phyloP scores from a whole-genome alignment of 2,888 invertebrate species.

The Drosophila diplacantha region DNA sequence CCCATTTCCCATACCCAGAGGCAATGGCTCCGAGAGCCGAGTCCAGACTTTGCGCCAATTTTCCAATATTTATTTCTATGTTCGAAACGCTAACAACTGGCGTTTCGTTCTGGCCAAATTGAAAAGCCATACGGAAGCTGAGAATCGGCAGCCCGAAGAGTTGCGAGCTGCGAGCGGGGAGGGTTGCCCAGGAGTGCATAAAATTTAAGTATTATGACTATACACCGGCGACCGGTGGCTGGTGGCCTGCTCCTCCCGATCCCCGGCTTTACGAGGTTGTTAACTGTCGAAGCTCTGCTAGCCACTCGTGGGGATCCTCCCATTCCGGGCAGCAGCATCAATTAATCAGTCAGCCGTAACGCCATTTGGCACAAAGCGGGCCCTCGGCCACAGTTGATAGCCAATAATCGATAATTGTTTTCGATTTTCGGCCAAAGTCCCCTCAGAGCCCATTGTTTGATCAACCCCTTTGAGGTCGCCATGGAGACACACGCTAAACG shows the following conservation, averaged over 20 bases:
- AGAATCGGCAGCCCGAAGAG: constrained; percentile 37
- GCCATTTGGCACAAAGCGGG: constrained; percentile 67
- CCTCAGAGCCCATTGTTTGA: constrained; percentile 23
- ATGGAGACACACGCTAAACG: constrained; percentile 22
- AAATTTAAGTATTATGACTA: constrained; percentile 69
- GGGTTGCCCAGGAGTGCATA: constrained; percentile 52
- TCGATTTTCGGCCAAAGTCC: constrained; percentile 27
- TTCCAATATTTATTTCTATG: constrained; percentile 67
- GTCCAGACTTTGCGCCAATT: constrained; percentile 58
- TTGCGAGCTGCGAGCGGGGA: constrained; percentile 27
- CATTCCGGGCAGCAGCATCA: constrained; percentile 39
- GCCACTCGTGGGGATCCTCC: constrained; percentile 34
- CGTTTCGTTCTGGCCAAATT: constrained; percentile 39
- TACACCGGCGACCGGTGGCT: constrained; percentile 14
- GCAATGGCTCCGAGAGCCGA: constrained; percentile 10
- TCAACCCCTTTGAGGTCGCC: constrained; percentile 23
- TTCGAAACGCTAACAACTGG: constrained; percentile 59
- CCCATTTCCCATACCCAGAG: constrained; percentile 43
- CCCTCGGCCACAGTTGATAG: constrained; percentile 52
- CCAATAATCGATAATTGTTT: constrained; percentile 66
- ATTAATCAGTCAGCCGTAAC: constrained; percentile 66
- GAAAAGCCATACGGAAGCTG: constrained; percentile 48
- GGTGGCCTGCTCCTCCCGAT: constrained; percentile 2
- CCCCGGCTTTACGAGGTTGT: constrained; percentile 57
- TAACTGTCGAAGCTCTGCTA: constrained; percentile 44